phyloP scores from a whole-genome alignment of 2,888 invertebrate genomes.

The Himalopsyche tibetana region DNA sequence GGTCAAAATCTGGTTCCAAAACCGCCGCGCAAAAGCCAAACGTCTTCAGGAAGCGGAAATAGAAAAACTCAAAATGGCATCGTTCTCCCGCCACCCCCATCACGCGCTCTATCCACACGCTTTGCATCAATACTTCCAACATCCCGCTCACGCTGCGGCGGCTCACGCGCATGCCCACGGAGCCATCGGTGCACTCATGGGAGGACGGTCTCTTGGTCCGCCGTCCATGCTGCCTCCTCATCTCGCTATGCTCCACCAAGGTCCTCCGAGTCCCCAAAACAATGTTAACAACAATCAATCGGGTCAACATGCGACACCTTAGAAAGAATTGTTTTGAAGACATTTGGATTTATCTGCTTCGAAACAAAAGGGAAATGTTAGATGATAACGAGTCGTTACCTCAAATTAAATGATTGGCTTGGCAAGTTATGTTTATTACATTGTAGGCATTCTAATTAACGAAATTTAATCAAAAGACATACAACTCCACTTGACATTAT shows the following conservation, averaged over 20 bases:
- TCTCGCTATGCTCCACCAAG: constrained; percentile 70
- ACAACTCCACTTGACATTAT: too few species aligned
- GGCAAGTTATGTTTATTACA: too few species aligned
- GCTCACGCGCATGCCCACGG: constrained; percentile 67
- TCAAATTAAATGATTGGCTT: too few species aligned
- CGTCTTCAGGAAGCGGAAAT: constrained; percentile 98
- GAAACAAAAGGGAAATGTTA: not conserved
- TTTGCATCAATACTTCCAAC: constrained; percentile 79
- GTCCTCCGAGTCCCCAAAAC: constrained; percentile 62
- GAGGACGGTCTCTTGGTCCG: constrained; percentile 71
- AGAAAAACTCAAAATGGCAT: constrained; percentile 93
- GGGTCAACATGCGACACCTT: constrained; percentile 26
- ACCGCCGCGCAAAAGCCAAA: constrained; percentile 97
- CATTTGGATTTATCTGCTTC: not conserved
- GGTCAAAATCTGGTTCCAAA: constrained; percentile 96
- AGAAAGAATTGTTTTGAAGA: not conserved
- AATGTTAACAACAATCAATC: constrained; percentile 17
- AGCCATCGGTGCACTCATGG: constrained; percentile 76
- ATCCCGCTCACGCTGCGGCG: constrained; percentile 73
- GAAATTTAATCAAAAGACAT: too few species aligned
- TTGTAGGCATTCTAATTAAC: too few species aligned
- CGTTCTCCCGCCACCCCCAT: constrained; percentile 80
- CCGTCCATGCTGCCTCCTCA: constrained; percentile 70
- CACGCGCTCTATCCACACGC: constrained; percentile 78
- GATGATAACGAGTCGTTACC: too few species aligned